Percentiles rank a stretch among this genome's conserved stretches.
These are phyloP conservation scores for Cryptomyrus ogoouensis DNA, from an alignment of 2,113 vertebrate genomes.

Conservation along the genomic window DNA sequence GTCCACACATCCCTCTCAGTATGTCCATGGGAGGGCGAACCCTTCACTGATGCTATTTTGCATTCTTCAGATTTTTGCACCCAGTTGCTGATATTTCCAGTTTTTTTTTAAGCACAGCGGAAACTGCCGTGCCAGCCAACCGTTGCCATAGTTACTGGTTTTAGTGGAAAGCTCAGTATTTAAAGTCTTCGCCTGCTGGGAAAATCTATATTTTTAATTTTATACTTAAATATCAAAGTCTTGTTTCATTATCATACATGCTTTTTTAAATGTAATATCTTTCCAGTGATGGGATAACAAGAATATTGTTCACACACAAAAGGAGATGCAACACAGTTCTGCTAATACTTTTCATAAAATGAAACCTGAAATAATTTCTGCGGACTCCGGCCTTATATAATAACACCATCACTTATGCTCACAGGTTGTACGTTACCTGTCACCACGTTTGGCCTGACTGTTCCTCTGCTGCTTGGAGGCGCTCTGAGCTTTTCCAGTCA, in stretches of 20 bases:
- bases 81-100: constrained; percentile 70
- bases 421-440: background rate
- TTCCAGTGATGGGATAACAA: background rate
- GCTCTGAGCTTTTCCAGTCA: background rate
- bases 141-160: constrained; percentile 77
- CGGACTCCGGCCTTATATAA: background rate
- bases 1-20: constrained; percentile 46
- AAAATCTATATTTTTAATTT: constrained; percentile 37
- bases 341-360: background rate
- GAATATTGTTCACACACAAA: background rate
- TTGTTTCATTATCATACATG: background rate
- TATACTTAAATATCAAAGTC: background rate
- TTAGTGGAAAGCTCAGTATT: constrained; percentile 65
- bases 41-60: constrained; percentile 59
- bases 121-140: constrained; percentile 67
- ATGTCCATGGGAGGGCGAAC: constrained; percentile 46
- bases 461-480: background rate
- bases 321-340: background rate
- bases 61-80: constrained; percentile 70
- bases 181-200: constrained; percentile 65
- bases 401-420: background rate
- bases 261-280: background rate
- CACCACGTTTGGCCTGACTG: background rate
- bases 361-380: background rate
- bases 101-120: constrained; percentile 63